Conservation (phyloP, 2,113 vertebrate species). For the Cariama cristata region DNA sequence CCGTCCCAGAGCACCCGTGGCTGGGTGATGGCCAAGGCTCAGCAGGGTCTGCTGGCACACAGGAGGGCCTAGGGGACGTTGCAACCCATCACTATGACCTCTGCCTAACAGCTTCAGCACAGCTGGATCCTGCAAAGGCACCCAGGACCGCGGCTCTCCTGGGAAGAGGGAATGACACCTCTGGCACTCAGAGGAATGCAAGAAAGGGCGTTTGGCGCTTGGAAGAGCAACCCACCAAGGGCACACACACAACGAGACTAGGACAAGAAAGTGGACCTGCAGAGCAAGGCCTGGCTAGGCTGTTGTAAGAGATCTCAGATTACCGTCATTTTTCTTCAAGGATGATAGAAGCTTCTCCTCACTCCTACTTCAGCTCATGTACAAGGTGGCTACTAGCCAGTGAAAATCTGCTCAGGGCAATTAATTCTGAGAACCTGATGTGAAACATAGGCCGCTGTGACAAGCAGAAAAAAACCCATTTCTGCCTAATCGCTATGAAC, state of each 20-base stretch:
- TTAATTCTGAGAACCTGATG: background rate
- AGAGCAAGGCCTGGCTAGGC: background rate
- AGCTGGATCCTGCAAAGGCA: background rate
- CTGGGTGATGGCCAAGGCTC: background rate
- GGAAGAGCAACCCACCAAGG: background rate
- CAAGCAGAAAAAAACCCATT: background rate
- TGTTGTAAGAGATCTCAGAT: background rate
- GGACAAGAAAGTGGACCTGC: background rate
- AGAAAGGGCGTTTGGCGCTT: background rate
- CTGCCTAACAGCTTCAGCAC: background rate
- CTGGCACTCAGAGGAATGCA: background rate
- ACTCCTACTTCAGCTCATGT: background rate
- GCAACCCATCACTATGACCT: background rate
- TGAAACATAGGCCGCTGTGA: background rate
- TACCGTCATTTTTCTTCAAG: background rate
- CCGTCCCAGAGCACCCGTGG: rapidly evolving
- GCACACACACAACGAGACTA: background rate
- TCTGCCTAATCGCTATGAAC: background rate
- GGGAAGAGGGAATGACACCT: background rate
- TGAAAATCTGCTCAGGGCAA: background rate
- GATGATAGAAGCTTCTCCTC: background rate
- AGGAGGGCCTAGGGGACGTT: background rate
- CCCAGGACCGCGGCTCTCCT: background rate
- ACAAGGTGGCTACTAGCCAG: background rate
- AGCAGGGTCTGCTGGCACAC: background rate